Base-by-base conservation (phyloP, 2,888 invertebrate genomes). In the Girardia tigrina region DNA sequence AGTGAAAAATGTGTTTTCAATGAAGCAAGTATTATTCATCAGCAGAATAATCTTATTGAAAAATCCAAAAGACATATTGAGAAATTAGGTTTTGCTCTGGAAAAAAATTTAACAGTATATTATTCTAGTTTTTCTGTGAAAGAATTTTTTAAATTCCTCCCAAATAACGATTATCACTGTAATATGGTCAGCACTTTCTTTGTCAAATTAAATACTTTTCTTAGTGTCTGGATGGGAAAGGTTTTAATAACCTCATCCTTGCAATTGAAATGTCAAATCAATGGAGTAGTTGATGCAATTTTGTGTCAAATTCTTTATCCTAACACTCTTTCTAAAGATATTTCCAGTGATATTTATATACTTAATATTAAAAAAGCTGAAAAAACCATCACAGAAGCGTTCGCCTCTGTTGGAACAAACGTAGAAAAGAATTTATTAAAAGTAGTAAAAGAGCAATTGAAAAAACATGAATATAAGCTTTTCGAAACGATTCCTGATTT, bases 241-340 rank as follows among this genome's bases (percentile, higher is more conserved):
- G 23, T 56, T n/a, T 56, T 56, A 56, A 56, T 56, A 4, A 56
- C 56, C 23, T 56, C 56, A 4, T 56, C 56, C 6, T 56, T 56
- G n/a, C 56, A 56, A 56, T 56, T 56, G 23, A 56, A 56, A 56
- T 56, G 56, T 16, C 56, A 56, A 56, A 56, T 56, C 23, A 56
- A 56, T 23, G 56, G 56, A 8, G 56, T 56, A 6, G 56, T 56
- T 8, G 56, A 56, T n/a, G 56, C 56, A 16, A 56, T 56, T n/a
- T n/a, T 56, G 23, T 56, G 56, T 56, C 56, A 56, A n/a, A 56
- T 56, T 20, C n/a, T 56, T 56, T 56, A 12, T 56, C 56, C 56
- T n/a, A 56, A 23, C n/a, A 23, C 56, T 8, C n/a, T 56, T 12
- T 56, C 56, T 12, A n/a, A 56, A 8, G 56, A 56, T 56, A 23